Conservation (phyloP, 2,797 vertebrate genomes). For the Acrossocheilus wenchowensis region DNA sequence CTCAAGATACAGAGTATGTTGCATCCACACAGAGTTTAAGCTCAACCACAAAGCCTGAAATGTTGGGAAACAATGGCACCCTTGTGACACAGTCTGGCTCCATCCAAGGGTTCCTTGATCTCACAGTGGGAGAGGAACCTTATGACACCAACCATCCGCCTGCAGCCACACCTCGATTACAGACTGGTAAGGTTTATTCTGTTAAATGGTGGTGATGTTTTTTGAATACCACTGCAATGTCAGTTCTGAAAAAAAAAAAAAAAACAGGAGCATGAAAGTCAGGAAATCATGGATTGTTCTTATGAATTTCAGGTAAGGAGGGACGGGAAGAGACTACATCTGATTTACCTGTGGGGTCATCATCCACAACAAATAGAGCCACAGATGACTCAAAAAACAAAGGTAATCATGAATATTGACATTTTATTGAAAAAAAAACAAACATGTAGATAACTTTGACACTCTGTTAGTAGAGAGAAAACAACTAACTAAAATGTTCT, state of each 20-base stretch:
- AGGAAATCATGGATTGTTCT: background rate
- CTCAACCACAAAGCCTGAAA: slow-evolving; percentile 33
- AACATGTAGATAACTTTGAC: background rate
- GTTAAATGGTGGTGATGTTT: background rate
- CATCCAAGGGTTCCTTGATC: slow-evolving; percentile 9
- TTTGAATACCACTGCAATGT: background rate
- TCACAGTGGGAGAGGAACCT: slow-evolving; percentile 7
- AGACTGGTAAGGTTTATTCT: slow-evolving; percentile 20
- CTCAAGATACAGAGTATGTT: background rate
- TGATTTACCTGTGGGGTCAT: background rate
- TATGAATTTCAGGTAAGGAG: slow-evolving; percentile 31
- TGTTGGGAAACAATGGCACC: background rate
- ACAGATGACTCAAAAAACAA: background rate
- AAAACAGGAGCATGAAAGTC: background rate
- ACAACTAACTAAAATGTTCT: background rate
- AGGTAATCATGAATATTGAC: background rate
- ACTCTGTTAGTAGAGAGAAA: background rate
- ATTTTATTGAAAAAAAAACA: background rate
- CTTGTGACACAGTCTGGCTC: slow-evolving; percentile 13
- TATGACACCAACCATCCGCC: slow-evolving; percentile 1
- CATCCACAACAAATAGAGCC: background rate
- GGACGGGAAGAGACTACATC: background rate
- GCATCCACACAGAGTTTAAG: slow-evolving; percentile 2
- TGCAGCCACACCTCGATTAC: background rate
- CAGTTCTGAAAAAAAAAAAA: background rate